Evolutionary conservation across 2,113 vertebrate genomes (phyloP).

Genomic region (Argyrosomus japonicus): DNA sequence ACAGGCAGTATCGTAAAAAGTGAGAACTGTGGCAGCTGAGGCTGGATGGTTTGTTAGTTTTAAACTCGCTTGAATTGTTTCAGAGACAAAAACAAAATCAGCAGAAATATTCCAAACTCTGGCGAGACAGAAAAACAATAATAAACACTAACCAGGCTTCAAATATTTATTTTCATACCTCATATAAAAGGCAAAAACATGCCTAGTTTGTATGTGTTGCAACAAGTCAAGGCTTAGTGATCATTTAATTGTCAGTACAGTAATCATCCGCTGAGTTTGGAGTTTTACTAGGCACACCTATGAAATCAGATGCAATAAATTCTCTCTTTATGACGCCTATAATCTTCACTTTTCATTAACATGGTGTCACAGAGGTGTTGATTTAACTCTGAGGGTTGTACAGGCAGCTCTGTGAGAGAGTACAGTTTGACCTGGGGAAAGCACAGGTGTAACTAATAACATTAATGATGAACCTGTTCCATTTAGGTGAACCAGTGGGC

Average conservation of each 20-base stretch:
- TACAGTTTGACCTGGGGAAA: neutral
- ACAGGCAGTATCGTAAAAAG: neutral
- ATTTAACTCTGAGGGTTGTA: neutral
- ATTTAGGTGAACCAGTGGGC: slow-evolving; percentile 24
- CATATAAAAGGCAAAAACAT: neutral
- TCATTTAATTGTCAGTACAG: neutral
- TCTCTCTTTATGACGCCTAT: neutral
- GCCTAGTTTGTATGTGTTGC: neutral
- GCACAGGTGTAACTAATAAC: slow-evolving; percentile 1
- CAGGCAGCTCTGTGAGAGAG: neutral
- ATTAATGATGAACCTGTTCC: neutral
- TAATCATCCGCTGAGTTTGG: neutral
- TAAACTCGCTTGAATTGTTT: neutral
- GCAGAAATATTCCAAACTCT: no score
- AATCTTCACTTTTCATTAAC: neutral
- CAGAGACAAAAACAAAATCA: neutral
- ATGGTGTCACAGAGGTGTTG: neutral
- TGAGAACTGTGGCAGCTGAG: neutral
- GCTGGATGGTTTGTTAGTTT: neutral
- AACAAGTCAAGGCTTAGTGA: neutral
- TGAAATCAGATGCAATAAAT: neutral
- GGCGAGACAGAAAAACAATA: no score
- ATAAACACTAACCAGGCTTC: neutral
- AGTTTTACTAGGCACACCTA: neutral
- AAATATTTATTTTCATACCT: neutral